A percentile compares a stretch with the other conserved stretches of the same genome.
These are phyloP conservation scores for Archocentrus centrarchus DNA, from an alignment of 2,113 vertebrate species.

Conservation along the genomic window DNA sequence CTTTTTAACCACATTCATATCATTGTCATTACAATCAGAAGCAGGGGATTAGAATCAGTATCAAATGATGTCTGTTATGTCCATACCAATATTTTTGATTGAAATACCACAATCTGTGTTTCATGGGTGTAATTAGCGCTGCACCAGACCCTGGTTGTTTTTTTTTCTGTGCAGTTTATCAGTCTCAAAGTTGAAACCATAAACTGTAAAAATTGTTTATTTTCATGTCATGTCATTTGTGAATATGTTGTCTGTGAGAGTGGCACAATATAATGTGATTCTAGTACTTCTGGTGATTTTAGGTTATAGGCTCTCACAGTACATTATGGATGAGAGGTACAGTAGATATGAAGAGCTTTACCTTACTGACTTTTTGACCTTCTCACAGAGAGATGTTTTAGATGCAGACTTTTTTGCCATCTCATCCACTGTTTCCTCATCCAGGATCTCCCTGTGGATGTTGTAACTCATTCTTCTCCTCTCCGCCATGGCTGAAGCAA, in stretches of 20 bases:
- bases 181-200: not conserved
- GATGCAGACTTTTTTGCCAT: constrained; percentile 62
- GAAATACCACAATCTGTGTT: too few species aligned
- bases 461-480: constrained; percentile 58
- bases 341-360: constrained; percentile 34
- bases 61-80: too few species aligned
- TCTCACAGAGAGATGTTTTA: constrained; percentile 57
- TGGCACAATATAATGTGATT: too few species aligned
- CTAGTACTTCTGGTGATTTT: too few species aligned
- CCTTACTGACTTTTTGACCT: constrained; percentile 74
- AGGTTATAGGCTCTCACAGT: too few species aligned
- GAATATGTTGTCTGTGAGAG: too few species aligned
- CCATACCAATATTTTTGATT: too few species aligned
- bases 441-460: constrained; percentile 73
- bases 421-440: constrained; percentile 72
- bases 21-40: not conserved
- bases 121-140: too few species aligned
- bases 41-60: too few species aligned
- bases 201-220: not conserved
- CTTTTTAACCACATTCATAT: not conserved
- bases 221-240: not conserved
- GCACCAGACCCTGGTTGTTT: too few species aligned
- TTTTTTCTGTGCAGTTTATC: not conserved
- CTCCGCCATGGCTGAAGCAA: constrained; percentile 41
- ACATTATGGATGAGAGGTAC: not conserved